These are phyloP conservation scores for Athene noctua DNA, from an alignment of 2,113 vertebrate species.

Conservation along the genomic window DNA sequence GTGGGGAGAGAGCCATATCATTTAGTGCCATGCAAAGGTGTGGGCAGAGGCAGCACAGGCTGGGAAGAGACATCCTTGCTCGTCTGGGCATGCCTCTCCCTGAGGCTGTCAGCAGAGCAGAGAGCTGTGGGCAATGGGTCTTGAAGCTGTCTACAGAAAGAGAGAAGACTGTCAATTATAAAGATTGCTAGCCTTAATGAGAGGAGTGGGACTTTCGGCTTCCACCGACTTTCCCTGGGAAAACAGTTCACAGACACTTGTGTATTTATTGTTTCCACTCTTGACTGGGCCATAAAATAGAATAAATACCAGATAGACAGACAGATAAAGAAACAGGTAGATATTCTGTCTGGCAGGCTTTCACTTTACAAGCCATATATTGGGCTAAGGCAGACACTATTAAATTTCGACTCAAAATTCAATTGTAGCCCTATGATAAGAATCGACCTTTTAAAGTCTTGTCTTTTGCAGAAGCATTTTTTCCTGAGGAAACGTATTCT, in stretches of 20 bases:
- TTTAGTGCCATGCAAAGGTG: background rate
- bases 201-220: background rate
- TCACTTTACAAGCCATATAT: background rate
- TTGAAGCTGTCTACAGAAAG: background rate
- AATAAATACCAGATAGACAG: background rate
- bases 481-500: background rate
- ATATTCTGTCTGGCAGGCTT: background rate
- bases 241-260: background rate
- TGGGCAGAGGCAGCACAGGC: background rate
- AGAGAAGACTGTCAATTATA: background rate
- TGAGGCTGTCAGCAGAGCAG: background rate
- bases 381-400: background rate
- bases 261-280: background rate
- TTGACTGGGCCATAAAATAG: background rate
- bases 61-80: background rate
- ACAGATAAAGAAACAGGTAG: background rate
- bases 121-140: background rate
- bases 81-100: background rate
- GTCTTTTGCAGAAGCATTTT: background rate
- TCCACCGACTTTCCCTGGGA: background rate
- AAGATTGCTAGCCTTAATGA: background rate
- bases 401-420: slow-evolving; percentile 1
- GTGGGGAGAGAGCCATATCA: background rate
- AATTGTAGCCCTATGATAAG: background rate
- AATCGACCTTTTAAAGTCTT: background rate